Evolutionary conservation across 2,888 invertebrate genomes (phyloP).

Genomic region (Deilephila elpenor): DNA sequence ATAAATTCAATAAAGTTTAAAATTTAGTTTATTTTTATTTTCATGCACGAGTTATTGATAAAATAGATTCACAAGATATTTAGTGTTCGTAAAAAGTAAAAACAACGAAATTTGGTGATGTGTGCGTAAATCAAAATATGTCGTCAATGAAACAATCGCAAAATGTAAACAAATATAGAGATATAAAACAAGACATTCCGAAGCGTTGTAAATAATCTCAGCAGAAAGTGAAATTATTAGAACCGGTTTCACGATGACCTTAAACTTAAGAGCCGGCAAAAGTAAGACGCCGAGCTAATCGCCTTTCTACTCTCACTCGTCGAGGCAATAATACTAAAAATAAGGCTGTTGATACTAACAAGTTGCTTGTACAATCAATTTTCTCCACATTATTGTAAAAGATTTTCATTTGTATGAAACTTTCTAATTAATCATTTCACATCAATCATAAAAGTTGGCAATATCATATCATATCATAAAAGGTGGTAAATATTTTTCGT

Average conservation of each 20-base stretch:
- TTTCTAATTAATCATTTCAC: too few relatives aligned
- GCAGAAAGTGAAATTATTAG: constrained; percentile 70
- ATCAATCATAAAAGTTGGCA: too few relatives aligned
- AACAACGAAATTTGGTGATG: too few relatives aligned
- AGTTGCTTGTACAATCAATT: not conserved
- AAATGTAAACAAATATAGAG: not conserved
- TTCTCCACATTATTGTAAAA: not conserved
- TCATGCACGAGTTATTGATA: too few relatives aligned
- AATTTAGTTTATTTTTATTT: too few relatives aligned
- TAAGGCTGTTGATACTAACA: constrained; percentile 17
- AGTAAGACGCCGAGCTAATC: constrained; percentile 32
- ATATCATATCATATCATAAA: too few relatives aligned
- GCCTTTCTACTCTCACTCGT: constrained; percentile 59
- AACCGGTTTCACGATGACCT: constrained; percentile 67
- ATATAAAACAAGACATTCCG: not conserved
- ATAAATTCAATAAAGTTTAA: too few relatives aligned
- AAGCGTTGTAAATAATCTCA: constrained; percentile 24
- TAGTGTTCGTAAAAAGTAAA: too few relatives aligned
- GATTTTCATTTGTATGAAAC: not conserved
- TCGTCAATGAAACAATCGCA: not conserved
- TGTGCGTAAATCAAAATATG: not conserved
- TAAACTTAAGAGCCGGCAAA: constrained; percentile 54
- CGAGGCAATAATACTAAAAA: constrained; percentile 35
- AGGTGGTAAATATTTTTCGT: too few relatives aligned
- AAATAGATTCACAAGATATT: too few relatives aligned